These are phyloP conservation scores for Cydia splendana DNA, from an alignment of 1,140 invertebrate genomes.

Conservation along the genomic window DNA sequence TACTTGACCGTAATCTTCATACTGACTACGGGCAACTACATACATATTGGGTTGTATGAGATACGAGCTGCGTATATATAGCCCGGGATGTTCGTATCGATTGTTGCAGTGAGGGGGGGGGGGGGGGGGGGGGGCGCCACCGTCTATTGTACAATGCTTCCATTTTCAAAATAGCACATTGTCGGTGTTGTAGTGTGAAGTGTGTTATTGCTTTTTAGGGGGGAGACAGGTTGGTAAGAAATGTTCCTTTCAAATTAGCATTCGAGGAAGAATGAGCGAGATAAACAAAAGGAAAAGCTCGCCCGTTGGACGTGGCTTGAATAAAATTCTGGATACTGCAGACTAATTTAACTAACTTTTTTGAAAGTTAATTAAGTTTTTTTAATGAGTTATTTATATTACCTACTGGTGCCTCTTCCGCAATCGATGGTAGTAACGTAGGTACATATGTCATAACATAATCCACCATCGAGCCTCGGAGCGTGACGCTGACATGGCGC, in stretches of 20 bases:
- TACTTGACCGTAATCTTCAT: neutral
- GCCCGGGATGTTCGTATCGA: slow-evolving; percentile 5
- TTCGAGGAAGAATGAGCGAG: too few relatives aligned
- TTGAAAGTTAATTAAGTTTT: too few relatives aligned
- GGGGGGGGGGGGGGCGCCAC: neutral
- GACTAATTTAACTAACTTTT: too few relatives aligned
- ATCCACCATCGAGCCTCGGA: neutral
- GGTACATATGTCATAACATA: neutral
- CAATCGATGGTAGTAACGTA: neutral
- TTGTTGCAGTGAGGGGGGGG: neutral
- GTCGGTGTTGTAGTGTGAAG: neutral
- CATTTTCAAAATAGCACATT: neutral
- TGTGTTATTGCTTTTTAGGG: too few relatives aligned
- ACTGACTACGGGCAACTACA: neutral
- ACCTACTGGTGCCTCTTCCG: neutral
- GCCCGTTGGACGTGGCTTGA: too few relatives aligned
- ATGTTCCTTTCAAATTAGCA: too few relatives aligned
- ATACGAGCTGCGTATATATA: neutral
- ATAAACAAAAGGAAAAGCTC: too few relatives aligned
- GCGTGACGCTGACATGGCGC: neutral
- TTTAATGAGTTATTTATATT: too few relatives aligned
- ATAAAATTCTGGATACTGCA: too few relatives aligned
- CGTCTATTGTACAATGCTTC: neutral
- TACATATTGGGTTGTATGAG: neutral
- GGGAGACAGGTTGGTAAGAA: too few relatives aligned